Conservation (phyloP, 2,797 vertebrate genomes). For the Darevskia nairensis region DNA sequence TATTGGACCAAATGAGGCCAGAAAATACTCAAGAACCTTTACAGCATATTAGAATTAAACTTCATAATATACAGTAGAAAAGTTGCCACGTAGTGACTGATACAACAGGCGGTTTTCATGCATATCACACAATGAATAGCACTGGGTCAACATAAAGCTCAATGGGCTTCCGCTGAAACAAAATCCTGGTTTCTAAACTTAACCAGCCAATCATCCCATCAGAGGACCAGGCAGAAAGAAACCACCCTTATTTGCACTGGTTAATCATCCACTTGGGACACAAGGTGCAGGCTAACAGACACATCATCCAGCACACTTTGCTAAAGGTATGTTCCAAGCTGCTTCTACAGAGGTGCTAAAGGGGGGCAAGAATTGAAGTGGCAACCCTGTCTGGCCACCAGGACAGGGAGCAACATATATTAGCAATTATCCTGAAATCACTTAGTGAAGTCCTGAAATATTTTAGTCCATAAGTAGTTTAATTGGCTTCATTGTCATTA, state of each 20-base stretch:
- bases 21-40: not conserved
- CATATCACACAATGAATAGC: not conserved
- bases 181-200: not conserved
- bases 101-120: not conserved
- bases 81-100: not conserved
- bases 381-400: not conserved
- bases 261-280: constrained; percentile 63
- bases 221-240: constrained; percentile 27
- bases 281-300: not conserved
- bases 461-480: not conserved
- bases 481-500: not conserved
- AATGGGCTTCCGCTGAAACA: not conserved
- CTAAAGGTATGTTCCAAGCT: not conserved
- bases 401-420: not conserved
- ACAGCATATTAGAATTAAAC: not conserved
- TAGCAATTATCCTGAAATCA: not conserved
- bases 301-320: not conserved
- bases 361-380: not conserved
- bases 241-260: constrained; percentile 48
- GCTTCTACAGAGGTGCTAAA: not conserved
- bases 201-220: constrained; percentile 49
- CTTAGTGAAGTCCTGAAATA: not conserved
- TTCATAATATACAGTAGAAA: not conserved
- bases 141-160: not conserved
- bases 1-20: not conserved